phyloP scores from a whole-genome alignment of 2,797 vertebrate species.

The Acanthornis magna region DNA sequence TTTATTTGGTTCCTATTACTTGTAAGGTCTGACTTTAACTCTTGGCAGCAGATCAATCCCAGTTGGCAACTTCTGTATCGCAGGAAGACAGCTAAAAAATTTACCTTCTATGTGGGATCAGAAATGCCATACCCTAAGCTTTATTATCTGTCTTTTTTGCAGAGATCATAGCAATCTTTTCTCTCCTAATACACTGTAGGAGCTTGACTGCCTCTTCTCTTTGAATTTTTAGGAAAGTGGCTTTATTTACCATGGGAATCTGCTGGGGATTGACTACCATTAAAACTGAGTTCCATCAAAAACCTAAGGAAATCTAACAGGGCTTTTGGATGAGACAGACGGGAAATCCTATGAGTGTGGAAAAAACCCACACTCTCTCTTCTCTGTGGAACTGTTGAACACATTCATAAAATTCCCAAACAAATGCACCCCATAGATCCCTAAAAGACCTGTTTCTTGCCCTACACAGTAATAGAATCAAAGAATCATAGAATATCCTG shows the following conservation, averaged over 20 bases:
- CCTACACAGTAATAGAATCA: not conserved
- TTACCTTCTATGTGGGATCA: not conserved
- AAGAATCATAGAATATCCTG: not conserved
- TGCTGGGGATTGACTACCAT: not conserved
- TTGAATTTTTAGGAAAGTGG: not conserved
- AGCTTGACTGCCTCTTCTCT: not conserved
- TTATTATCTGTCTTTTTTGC: not conserved
- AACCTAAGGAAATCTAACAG: not conserved
- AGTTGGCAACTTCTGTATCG: not conserved
- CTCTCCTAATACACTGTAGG: not conserved
- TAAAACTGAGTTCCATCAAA: not conserved
- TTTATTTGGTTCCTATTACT: not conserved
- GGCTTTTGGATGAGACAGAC: not conserved
- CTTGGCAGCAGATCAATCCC: not conserved
- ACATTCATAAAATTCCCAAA: not conserved
- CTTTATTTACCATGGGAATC: not conserved
- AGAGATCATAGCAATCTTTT: not conserved
- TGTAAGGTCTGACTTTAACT: not conserved
- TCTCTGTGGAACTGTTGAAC: not conserved
- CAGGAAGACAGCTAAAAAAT: not conserved
- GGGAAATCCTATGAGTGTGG: not conserved
- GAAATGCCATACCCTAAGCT: not conserved
- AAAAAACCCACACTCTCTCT: accelerated
- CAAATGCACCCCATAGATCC: not conserved
- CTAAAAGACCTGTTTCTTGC: not conserved